Evolutionary conservation across 30 jellyfish, hydroid and myxozoan genomes (phyloP), one percentile per base, ranked within the genome.

Genomic region (Pelagia noctiluca): DNA sequence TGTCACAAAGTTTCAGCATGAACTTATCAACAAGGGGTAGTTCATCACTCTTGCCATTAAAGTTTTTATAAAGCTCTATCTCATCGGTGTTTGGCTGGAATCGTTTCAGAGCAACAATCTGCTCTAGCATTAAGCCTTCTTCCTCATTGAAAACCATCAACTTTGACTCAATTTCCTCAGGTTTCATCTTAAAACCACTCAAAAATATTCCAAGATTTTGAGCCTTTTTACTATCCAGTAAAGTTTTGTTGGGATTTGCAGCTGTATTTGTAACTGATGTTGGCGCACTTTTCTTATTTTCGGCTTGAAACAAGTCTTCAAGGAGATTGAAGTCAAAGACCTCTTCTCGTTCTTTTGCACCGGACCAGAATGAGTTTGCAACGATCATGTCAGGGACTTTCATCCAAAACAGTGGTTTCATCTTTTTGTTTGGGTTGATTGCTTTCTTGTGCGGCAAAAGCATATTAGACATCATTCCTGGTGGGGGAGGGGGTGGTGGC

Each of bases 51-150:
- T 74, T 52, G 4, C 98, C 98, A 47, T 86, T 75, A 50, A 80
- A 93, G 25, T 48, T 73, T 42, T 85, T 86, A 78, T 72, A 93
- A 89, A 93, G 71, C 82, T 93, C 98, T 1, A 83, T 71, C 70
- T 93, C 98, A 46, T 93, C 98, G 3, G 98, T 80, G 48, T 96
- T 86, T 35, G 98, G 98, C 81, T 93, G 96, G 65, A 93, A 93
- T 25, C 98, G 83, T 36, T 88, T 93, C 78, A 93, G 49, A 11
- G 96, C 86, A 1, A 80, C 88, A 71, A 93, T 85, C 22, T 93
- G 92, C 66, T 93, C 98, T 42, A 88, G 77, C 24, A 96, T 65
- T 10, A 93, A 65, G 10, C 97, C 92, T 24, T 77, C 90, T 10
- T 72, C 93, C 38, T 82, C 97, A 57, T 87, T 84, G 28, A 87